These are phyloP conservation scores for Coreius guichenoti DNA, from an alignment of 2,797 vertebrate genomes.

Conservation along the genomic window DNA sequence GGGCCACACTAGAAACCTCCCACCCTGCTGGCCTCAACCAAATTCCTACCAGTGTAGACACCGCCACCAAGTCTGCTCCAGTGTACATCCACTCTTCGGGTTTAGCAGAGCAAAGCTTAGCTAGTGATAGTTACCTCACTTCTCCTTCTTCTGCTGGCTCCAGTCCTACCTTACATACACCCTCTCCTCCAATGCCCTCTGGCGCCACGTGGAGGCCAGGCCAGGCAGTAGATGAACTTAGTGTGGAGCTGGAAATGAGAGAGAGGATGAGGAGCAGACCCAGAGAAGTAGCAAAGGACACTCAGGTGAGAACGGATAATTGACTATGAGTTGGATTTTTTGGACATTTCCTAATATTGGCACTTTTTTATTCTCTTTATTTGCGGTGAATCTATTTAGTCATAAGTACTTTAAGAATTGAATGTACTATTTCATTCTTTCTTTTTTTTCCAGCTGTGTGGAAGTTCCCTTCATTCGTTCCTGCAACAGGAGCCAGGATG, in stretches of 20 bases:
- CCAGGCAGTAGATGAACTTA: slow-evolving; percentile 77
- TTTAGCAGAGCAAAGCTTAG: slow-evolving; percentile 66
- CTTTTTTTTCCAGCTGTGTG: slow-evolving; percentile 65
- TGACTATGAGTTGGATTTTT: not conserved
- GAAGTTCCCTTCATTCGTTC: slow-evolving; percentile 80
- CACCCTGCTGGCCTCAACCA: slow-evolving; percentile 61
- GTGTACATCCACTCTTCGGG: slow-evolving; percentile 70
- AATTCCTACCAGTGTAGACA: slow-evolving; percentile 61
- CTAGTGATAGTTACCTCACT: slow-evolving; percentile 70
- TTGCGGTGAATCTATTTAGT: not conserved
- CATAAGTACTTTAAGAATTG: not conserved
- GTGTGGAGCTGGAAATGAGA: slow-evolving; percentile 82
- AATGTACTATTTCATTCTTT: slow-evolving; percentile 26
- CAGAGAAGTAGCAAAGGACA: slow-evolving; percentile 66
- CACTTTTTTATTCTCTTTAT: not conserved
- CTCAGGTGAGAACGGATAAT: slow-evolving; percentile 1
- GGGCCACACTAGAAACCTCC: slow-evolving; percentile 65
- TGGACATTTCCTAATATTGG: not conserved
- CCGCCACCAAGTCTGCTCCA: slow-evolving; percentile 42
- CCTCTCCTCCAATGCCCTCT: slow-evolving; percentile 69
- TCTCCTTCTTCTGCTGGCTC: slow-evolving; percentile 74
- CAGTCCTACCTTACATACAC: slow-evolving; percentile 77
- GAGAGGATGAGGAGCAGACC: slow-evolving; percentile 81
- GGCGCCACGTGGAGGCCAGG: slow-evolving; percentile 74
- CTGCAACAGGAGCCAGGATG: slow-evolving; percentile 82